Conservation (phyloP, 2,113 vertebrate genomes). For the Anseranas semipalmata region DNA sequence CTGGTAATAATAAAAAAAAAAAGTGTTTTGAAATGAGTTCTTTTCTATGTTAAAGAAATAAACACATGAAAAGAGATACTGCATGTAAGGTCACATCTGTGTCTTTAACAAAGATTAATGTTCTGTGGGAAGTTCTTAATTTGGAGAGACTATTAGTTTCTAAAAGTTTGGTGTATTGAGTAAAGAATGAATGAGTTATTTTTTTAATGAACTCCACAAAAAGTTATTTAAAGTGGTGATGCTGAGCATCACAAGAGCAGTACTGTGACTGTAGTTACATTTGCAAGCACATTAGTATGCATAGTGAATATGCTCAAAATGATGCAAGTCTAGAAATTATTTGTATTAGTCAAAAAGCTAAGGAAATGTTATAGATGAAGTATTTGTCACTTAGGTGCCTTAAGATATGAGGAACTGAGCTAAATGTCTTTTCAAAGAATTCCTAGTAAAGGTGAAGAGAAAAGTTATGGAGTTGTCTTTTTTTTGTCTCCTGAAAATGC, state of each 20-base stretch:
- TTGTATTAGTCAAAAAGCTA: background rate
- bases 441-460: background rate
- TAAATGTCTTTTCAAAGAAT: background rate
- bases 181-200: background rate
- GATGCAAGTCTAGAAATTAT: background rate
- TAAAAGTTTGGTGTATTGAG: background rate
- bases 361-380: background rate
- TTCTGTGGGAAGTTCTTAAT: background rate
- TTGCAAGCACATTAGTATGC: accelerated
- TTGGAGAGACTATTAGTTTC: background rate
- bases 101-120: background rate
- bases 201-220: background rate
- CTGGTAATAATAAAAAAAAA: background rate
- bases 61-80: background rate
- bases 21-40: background rate
- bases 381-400: background rate
- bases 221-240: background rate
- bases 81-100: background rate
- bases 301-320: background rate
- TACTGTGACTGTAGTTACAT: background rate
- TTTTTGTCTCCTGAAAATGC: background rate
- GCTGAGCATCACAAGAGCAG: background rate
- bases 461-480: background rate
- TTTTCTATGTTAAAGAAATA: background rate
- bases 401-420: background rate